A percentile compares a stretch with the other conserved stretches of the same genome.
phyloP scores from a whole-genome alignment of 2,888 invertebrate species.

The Zhuqinia jingwanae region DNA sequence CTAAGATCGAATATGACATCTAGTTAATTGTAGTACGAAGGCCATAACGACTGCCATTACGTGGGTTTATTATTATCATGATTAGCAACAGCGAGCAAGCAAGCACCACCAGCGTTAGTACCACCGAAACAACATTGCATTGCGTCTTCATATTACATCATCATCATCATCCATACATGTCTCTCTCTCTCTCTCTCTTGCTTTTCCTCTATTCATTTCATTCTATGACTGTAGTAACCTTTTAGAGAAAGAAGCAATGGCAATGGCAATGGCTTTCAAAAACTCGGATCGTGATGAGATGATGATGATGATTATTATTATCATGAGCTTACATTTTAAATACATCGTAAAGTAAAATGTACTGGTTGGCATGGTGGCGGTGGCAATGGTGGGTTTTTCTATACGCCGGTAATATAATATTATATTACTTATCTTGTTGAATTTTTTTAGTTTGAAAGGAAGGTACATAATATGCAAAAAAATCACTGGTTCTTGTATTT shows the following conservation, averaged over 20 bases:
- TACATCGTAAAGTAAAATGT: slow-evolving; percentile 3
- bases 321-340: neutral
- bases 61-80: slow-evolving; percentile 46
- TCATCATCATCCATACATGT: neutral
- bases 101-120: slow-evolving; percentile 3
- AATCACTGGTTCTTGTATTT: slow-evolving; percentile 29
- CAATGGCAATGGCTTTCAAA: slow-evolving; percentile 9
- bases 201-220: neutral
- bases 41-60: too few species aligned
- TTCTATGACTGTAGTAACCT: too few species aligned
- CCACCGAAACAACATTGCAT: slow-evolving; percentile 38
- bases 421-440: neutral
- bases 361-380: neutral
- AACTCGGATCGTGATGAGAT: too few species aligned
- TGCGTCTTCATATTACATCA: slow-evolving; percentile 49
- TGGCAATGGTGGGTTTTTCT: neutral
- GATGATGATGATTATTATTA: too few species aligned
- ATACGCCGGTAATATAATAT: neutral
- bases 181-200: neutral
- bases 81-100: slow-evolving; percentile 31
- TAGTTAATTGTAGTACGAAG: too few species aligned
- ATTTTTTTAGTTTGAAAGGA: neutral
- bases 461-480: slow-evolving; percentile 45
- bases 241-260: slow-evolving; percentile 18
- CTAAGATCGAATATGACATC: too few species aligned